These are phyloP conservation scores for Cryptus viduatorius DNA, from an alignment of 2,888 invertebrate species.

Conservation along the genomic window DNA sequence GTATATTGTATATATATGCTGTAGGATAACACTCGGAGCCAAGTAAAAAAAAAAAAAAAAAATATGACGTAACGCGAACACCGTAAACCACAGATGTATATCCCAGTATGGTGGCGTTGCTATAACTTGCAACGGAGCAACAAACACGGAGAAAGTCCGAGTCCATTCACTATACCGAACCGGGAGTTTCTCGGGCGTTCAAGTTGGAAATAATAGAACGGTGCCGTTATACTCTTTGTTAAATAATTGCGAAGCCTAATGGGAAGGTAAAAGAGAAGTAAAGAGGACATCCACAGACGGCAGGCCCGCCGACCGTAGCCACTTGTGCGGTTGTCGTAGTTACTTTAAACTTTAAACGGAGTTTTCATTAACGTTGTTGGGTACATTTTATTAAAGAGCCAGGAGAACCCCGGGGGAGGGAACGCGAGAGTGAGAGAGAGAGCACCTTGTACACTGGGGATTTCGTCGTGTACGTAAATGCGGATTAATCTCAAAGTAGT, in stretches of 20 bases:
- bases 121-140: neutral
- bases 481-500: conserved; percentile 53
- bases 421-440: neutral
- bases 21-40: conserved; percentile 28
- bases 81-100: conserved; percentile 28
- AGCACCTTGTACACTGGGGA: neutral
- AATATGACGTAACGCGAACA: conserved; percentile 39
- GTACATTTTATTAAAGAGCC: conserved; percentile 60
- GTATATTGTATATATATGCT: neutral
- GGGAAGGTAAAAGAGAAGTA: conserved; percentile 45
- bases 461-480: conserved; percentile 18
- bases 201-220: conserved; percentile 47
- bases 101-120: conserved; percentile 1
- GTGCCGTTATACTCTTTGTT: conserved; percentile 63
- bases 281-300: neutral
- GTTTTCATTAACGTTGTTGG: conserved; percentile 67
- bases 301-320: conserved; percentile 19
- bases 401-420: conserved; percentile 11
- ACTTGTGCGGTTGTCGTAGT: conserved; percentile 62
- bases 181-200: conserved; percentile 20
- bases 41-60: conserved; percentile 1
- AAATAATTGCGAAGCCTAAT: conserved; percentile 62
- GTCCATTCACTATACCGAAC: conserved; percentile 12
- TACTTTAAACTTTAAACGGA: conserved; percentile 63
- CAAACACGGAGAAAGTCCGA: neutral